Evolutionary conservation across 2,888 invertebrate genomes (phyloP).

Genomic region (Anoncus sp.): DNA sequence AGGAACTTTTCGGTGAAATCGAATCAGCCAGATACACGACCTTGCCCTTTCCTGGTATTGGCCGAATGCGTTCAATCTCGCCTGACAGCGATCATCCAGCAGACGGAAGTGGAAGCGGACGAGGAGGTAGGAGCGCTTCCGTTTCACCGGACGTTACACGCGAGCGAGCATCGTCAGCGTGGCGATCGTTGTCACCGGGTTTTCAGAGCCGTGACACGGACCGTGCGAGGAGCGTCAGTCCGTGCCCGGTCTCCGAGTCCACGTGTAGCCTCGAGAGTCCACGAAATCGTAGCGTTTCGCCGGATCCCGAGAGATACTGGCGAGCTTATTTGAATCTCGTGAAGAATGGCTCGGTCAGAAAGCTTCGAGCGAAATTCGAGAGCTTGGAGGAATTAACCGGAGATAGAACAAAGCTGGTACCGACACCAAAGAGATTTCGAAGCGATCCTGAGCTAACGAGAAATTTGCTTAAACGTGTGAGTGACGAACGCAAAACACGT

Average conservation of each 20-base stretch:
- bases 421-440: slow-evolving; percentile 85
- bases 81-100: slow-evolving; percentile 78
- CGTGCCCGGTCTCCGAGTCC: slow-evolving; percentile 80
- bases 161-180: slow-evolving; percentile 75
- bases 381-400: slow-evolving; percentile 85
- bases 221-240: slow-evolving; percentile 81
- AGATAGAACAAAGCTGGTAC: slow-evolving; percentile 73
- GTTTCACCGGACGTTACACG: slow-evolving; percentile 74
- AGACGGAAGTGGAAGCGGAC: slow-evolving; percentile 70
- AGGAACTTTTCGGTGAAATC: slow-evolving; percentile 92
- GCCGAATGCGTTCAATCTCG: slow-evolving; percentile 83
- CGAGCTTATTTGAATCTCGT: slow-evolving; percentile 89
- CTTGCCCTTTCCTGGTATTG: slow-evolving; percentile 79
- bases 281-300: slow-evolving; percentile 90
- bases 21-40: slow-evolving; percentile 86
- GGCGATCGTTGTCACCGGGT: slow-evolving; percentile 42
- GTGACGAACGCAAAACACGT: slow-evolving; percentile 83
- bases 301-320: slow-evolving; percentile 89
- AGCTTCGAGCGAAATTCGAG: slow-evolving; percentile 92
- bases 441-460: slow-evolving; percentile 92
- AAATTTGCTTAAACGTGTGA: slow-evolving; percentile 84
- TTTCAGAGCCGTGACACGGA: slow-evolving; percentile 78
- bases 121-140: slow-evolving; percentile 74
- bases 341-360: slow-evolving; percentile 91
- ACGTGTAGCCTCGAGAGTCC: slow-evolving; percentile 88